Conservation (phyloP, 2,797 vertebrate species). For the Xiphophorus birchmanni region DNA sequence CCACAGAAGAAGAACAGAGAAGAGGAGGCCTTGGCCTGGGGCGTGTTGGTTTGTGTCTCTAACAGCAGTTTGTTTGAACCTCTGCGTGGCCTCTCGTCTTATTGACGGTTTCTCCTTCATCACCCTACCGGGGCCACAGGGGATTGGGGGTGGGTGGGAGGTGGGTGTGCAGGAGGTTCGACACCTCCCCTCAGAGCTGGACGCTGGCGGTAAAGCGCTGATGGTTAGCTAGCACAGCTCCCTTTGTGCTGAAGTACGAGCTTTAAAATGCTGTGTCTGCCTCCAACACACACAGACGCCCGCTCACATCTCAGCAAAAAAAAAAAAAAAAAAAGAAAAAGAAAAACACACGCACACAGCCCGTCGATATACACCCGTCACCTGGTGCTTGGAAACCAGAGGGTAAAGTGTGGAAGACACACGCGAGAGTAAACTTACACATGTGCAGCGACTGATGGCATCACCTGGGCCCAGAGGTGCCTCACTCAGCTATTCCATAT, state of each 20-base stretch:
- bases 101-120: conserved; percentile 68
- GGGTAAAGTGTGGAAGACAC: conserved; percentile 11
- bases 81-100: conserved; percentile 49
- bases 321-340: conserved; percentile 44
- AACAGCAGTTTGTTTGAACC: conserved; percentile 77
- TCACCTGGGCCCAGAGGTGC: conserved; percentile 74
- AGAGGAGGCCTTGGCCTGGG: conserved; percentile 55
- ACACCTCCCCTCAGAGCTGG: conserved; percentile 33
- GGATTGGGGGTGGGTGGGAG: neutral
- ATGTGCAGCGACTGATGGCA: conserved; percentile 12
- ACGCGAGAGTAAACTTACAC: conserved; percentile 16
- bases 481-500: conserved; percentile 62
- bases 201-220: conserved; percentile 77
- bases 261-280: conserved; percentile 82
- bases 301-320: conserved; percentile 57
- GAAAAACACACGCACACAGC: conserved; percentile 21
- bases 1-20: conserved; percentile 53
- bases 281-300: conserved; percentile 57
- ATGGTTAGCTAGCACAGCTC: conserved; percentile 76
- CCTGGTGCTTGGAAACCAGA: conserved; percentile 45
- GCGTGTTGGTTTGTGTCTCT: conserved; percentile 74
- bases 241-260: conserved; percentile 80
- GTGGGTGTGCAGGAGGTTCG: conserved; percentile 17
- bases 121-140: conserved; percentile 39
- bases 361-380: conserved; percentile 55